A percentile compares a stretch with the other conserved stretches of the same genome.
Conservation (phyloP, 2,888 invertebrate species). For the Bursaphelenchus okinawaensis region DNA sequence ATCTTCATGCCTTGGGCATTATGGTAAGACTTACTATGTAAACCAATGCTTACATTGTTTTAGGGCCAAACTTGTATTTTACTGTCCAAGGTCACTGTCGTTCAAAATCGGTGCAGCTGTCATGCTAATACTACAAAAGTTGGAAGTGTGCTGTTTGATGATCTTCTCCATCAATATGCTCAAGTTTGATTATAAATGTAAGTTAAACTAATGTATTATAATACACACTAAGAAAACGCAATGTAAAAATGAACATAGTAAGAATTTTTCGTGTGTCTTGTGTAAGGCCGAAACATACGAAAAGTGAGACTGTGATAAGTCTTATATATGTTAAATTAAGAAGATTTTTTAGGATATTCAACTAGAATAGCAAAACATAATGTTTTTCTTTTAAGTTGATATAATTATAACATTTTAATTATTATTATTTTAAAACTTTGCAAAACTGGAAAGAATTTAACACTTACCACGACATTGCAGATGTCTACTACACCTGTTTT, state of each 20-base stretch:
- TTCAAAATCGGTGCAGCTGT: neutral
- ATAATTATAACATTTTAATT: too few relatives aligned
- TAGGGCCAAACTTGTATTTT: neutral
- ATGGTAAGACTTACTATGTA: neutral
- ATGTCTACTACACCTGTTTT: neutral
- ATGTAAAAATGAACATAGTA: too few relatives aligned
- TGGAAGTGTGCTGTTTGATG: neutral
- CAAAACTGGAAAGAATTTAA: too few relatives aligned
- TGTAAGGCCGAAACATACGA: too few relatives aligned
- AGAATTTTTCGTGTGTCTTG: too few relatives aligned
- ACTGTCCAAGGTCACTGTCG: neutral
- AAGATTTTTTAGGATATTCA: too few relatives aligned
- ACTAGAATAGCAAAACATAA: too few relatives aligned
- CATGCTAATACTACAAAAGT: neutral
- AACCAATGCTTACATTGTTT: neutral
- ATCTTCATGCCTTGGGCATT: neutral
- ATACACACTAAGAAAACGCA: too few relatives aligned
- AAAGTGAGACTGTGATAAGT: too few relatives aligned
- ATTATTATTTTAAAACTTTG: neutral
- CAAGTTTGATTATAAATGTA: neutral
- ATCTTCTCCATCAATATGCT: neutral
- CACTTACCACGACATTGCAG: too few relatives aligned
- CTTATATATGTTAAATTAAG: too few relatives aligned
- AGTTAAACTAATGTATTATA: neutral
- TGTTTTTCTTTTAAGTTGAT: too few relatives aligned